These are phyloP conservation scores for Euzophera pinguis DNA, from an alignment of 2,888 invertebrate genomes.

Conservation along the genomic window DNA sequence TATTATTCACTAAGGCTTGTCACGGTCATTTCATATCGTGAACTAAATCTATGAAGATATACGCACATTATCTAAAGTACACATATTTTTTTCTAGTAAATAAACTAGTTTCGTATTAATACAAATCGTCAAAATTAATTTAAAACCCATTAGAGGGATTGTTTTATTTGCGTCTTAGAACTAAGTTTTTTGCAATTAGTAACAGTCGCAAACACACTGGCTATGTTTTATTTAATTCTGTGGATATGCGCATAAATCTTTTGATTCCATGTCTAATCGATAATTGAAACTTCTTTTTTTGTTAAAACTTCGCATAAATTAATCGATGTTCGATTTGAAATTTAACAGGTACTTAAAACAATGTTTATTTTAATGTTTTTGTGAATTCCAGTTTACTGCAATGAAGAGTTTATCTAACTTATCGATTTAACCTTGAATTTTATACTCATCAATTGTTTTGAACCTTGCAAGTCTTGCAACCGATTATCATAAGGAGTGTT, in stretches of 20 bases:
- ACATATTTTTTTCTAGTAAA: conserved; percentile 10
- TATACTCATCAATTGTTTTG: too few relatives aligned
- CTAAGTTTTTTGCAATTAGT: neutral
- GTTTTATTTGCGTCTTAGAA: neutral
- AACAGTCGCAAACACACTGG: too few relatives aligned
- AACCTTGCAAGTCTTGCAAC: too few relatives aligned
- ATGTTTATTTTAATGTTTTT: too few relatives aligned
- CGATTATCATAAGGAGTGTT: too few relatives aligned
- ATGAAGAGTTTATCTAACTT: too few relatives aligned
- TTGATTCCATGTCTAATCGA: conserved; percentile 9
- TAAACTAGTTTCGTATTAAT: neutral
- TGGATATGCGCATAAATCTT: conserved; percentile 1
- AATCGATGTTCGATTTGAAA: neutral
- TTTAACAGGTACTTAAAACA: too few relatives aligned
- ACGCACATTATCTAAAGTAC: conserved; percentile 4
- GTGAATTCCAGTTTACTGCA: too few relatives aligned
- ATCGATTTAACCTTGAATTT: too few relatives aligned
- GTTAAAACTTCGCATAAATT: neutral
- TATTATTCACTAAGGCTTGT: conserved; percentile 18
- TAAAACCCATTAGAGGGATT: conserved; percentile 5
- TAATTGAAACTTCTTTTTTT: neutral
- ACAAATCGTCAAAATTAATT: conserved; percentile 6
- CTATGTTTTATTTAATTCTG: too few relatives aligned
- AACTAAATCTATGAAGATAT: neutral
- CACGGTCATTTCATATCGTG: conserved; percentile 14